These are phyloP conservation scores for Ganaspis brasiliensis DNA, from an alignment of 2,888 invertebrate species.

Conservation along the genomic window DNA sequence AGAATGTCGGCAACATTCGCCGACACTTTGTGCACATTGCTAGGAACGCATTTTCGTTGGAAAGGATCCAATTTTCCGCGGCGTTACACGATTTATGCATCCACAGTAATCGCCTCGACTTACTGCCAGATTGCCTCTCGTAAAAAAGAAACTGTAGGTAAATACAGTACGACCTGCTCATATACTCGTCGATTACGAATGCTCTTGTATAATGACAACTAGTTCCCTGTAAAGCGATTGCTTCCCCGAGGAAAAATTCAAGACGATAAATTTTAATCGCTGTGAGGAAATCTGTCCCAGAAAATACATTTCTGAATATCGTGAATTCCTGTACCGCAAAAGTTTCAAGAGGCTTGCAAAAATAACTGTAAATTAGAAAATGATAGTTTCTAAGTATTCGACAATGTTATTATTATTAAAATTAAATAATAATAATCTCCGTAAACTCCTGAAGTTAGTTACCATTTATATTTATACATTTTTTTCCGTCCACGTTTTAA, in stretches of 20 bases:
- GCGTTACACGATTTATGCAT: slow-evolving; percentile 3
- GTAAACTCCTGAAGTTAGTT: no score
- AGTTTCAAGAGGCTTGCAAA: no score
- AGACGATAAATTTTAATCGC: slow-evolving; percentile 15
- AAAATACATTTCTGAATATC: not conserved
- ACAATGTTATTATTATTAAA: no score
- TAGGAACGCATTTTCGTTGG: slow-evolving; percentile 18
- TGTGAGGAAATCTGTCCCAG: slow-evolving; percentile 28
- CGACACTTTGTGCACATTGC: slow-evolving; percentile 19
- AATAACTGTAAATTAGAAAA: no score
- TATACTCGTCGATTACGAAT: slow-evolving; percentile 8
- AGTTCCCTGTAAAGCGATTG: slow-evolving; percentile 13
- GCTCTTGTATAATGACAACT: slow-evolving; percentile 29
- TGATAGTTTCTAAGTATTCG: no score
- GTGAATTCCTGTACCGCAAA: not conserved
- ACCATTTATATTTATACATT: no score
- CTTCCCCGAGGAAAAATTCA: not conserved
- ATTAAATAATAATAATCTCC: no score
- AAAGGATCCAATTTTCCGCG: slow-evolving; percentile 24
- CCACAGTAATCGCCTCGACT: not conserved
- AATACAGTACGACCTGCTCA: not conserved
- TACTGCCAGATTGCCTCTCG: slow-evolving; percentile 10
- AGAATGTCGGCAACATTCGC: slow-evolving; percentile 29
- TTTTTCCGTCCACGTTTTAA: no score
- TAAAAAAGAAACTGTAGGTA: slow-evolving; percentile 9